Base-by-base conservation (phyloP, 2,888 invertebrate genomes). In the Lypha dubia region DNA sequence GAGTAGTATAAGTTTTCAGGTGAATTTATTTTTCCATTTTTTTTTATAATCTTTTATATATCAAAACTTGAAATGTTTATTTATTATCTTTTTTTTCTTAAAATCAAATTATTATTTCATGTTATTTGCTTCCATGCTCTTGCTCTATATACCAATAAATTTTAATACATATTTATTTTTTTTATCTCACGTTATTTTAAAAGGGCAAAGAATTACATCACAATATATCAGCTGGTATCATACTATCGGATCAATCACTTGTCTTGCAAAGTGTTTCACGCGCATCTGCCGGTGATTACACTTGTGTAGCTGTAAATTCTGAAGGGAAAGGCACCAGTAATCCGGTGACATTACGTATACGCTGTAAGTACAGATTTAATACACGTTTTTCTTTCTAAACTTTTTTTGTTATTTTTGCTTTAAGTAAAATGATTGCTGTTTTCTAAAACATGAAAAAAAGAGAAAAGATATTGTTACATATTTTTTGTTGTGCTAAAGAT, bases 261-360 rank as follows among this genome's bases (percentile, higher is more conserved):
- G 97, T 97, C 8, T 94, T 97, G 81, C 97, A 97, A 91, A 95
- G 95, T 88, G 96, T 97, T 82, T 96, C 95, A 58, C 93, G 97
- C 84, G 94, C 95, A 83, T 96, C 96, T 38, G 97, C 96, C n/a
- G 97, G 97, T 5, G 95, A 96, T 92, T 97, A 97, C 93, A 96
- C 96, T 76, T 97, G 97, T 90, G 94, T 96, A 91, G 97, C 97
- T 38, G 96, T 95, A 79, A 97, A 97, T 92, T 94, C 95, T 80
- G 97, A 97, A 91, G 97, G 97, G 58, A 96, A 95, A 88, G 96
- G 96, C 86, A 93, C 94, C 70, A 95, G 95, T 92, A 95, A 95
- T 90, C 94, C 95, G 41, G 95, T 95, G 86, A 94, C 94, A 56
- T 92, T 95, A 87, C 93, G 94, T 81, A 94, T 95, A 87, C 93